Base-by-base conservation (phyloP, 2,113 vertebrate genomes). In the Bubo bubo region DNA sequence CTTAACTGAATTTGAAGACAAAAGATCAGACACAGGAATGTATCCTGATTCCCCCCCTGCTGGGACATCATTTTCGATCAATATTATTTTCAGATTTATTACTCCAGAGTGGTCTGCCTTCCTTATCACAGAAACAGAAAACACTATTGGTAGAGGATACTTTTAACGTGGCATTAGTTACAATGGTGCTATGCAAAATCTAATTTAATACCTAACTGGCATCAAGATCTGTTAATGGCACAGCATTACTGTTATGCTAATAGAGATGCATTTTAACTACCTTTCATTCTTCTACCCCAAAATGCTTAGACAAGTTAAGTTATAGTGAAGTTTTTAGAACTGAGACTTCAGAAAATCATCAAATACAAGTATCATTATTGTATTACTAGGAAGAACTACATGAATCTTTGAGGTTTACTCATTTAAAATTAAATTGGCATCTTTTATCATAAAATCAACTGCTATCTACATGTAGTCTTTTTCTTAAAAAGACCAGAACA, bases 341-440 rank as follows among this genome's bases (percentile, higher is more conserved):
- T 71, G 9, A 82, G 12, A 73, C 20, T 73, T 76, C 35, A 62
- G 39, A 60, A 68, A 74, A 80, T 2, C 83, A 67, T 41, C 45
- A 49, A 34, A 16, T 45, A 10, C 2, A 41, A 58, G 11, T 1
- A 4, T 30, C 1, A 1, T 37, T 37, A 21, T 26, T 14, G 2
- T 16, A 7, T 45, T 47, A 59, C 22, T 68, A 68, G 34, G 37
- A 79, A 14, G 11, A 76, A 6, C 23, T 10, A 34, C 5, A 34
- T 12, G 3, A 35, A 34, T 43, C 9, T 68, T 49, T 39, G 37
- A 71, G 53, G 13, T 41, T 55, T 35, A 27, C 14, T 60, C 10
- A 23, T 62, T 89, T 71, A 43, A 27, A 68, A 70, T 19, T 59
- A n/a, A 47, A 59, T 7, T 10, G 3, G 3, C 20, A 17, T n/a